Base-by-base conservation (phyloP, 2,888 invertebrate genomes). In the Andrena haemorrhoa region DNA sequence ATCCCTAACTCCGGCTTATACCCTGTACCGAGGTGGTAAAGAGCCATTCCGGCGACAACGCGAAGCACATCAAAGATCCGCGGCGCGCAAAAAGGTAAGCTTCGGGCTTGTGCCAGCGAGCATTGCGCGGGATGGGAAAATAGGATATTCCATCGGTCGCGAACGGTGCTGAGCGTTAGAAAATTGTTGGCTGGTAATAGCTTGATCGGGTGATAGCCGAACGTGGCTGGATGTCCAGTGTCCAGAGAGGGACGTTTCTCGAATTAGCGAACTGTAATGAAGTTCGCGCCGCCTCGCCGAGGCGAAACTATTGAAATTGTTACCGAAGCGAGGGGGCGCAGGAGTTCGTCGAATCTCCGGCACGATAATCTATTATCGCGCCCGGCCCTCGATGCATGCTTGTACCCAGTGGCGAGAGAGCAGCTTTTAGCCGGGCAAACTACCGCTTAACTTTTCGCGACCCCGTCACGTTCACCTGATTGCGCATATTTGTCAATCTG, bases 401-500 rank as follows among this genome's bases (percentile, higher is more conserved):
- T 33, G 60, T 35, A n/a, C 35, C 60, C 20, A 2, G 29, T 8
- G 12, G 2, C 33, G 20, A 6, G 49, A 29, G 12, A 12, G 70
- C 47, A 61, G 41, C 61, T 47, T 41, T 51, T 31, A 49, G 16
- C 29, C 10, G 35, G n/a, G 8, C 51, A 26, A 75, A 63, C 68
- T 74, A 31, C 16, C 76, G 69, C 63, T 66, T 71, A 72, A 78
- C 82, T 81, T 76, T 76, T 70, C 69, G 29, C 66, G n/a, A 29
- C 26, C 20, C 47, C 26, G 51, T 33, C 63, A 23, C 58, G 75
- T 47, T 61, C 56, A 31, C 41, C 41, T 53, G 70, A 74, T 83
- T 56, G 61, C 41, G 31, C 74, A 35, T 80, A 66, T 80, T 84
- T 80, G 80, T 75, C 80, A 76, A 80, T 82, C 71, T 47, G 49